These are phyloP conservation scores for Hecatera dysodea DNA, from an alignment of 2,888 invertebrate species.

Conservation along the genomic window DNA sequence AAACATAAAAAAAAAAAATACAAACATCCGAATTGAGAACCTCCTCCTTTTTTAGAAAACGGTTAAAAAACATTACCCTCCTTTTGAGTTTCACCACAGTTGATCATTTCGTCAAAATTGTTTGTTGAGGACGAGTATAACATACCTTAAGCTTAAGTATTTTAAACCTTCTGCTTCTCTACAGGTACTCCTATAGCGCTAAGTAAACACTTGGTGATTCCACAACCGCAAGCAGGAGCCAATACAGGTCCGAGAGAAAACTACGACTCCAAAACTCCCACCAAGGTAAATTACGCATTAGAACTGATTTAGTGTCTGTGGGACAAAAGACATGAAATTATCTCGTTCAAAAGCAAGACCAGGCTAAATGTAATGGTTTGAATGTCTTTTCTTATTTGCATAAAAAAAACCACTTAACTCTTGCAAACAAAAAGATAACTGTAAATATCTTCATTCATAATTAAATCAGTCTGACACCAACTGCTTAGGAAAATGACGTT, in stretches of 20 bases:
- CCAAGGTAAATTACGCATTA: conserved; percentile 74
- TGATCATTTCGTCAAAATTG: neutral
- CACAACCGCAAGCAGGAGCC: conserved; percentile 90
- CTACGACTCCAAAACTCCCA: conserved; percentile 84
- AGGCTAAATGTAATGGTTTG: neutral
- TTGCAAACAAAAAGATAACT: too few species aligned
- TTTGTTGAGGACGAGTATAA: neutral
- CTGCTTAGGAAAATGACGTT: too few species aligned
- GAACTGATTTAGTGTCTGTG: neutral
- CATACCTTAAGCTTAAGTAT: too few species aligned
- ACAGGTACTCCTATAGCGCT: conserved; percentile 96
- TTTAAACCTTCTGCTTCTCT: conserved; percentile 26
- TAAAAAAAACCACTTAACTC: too few species aligned
- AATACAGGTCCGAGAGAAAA: conserved; percentile 86
- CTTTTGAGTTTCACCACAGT: neutral
- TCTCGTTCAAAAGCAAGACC: neutral
- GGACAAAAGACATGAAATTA: neutral
- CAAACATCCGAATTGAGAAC: too few species aligned
- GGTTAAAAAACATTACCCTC: too few species aligned
- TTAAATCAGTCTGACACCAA: too few species aligned
- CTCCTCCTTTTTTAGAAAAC: too few species aligned
- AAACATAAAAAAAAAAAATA: too few species aligned
- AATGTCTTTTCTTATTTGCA: too few species aligned
- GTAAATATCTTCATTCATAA: too few species aligned
- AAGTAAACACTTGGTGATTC: conserved; percentile 97